phyloP scores from a whole-genome alignment of 2,113 vertebrate genomes.

The Smithornis capensis region DNA sequence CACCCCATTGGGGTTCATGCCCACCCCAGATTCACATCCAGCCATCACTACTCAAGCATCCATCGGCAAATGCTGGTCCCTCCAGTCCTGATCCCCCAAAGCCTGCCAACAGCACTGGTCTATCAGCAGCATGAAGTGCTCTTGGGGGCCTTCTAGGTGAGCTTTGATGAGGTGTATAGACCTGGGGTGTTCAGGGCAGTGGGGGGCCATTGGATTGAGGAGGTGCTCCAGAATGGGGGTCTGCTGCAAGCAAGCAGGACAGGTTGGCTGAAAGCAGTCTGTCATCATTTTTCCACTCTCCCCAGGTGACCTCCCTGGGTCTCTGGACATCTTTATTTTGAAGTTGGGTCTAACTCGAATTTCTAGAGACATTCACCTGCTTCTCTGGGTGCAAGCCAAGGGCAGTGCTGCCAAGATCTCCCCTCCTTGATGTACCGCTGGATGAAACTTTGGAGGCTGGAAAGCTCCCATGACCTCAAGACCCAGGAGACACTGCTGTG shows the following conservation, averaged over 20 bases:
- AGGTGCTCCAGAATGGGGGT: background rate
- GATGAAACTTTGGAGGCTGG: background rate
- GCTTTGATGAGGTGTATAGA: background rate
- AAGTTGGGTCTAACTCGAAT: background rate
- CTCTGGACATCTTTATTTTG: background rate
- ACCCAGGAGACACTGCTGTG: accelerated
- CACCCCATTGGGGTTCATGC: background rate
- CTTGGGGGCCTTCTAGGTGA: background rate
- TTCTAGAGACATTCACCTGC: background rate
- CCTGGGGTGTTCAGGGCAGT: too few species aligned
- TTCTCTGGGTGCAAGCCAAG: background rate
- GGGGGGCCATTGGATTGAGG: accelerated
- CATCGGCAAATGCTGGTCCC: accelerated
- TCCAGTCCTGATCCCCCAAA: background rate
- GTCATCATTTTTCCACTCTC: background rate
- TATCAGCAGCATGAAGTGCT: background rate
- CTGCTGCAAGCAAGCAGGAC: background rate
- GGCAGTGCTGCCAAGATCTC: background rate
- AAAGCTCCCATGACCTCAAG: background rate
- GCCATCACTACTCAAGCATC: too few species aligned
- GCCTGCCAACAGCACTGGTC: accelerated
- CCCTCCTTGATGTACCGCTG: accelerated
- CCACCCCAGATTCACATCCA: background rate
- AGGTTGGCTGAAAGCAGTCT: background rate
- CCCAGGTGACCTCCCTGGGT: background rate